Evolutionary conservation across 1,140 invertebrate genomes (phyloP).

Genomic region (Drosophila littoralis): DNA sequence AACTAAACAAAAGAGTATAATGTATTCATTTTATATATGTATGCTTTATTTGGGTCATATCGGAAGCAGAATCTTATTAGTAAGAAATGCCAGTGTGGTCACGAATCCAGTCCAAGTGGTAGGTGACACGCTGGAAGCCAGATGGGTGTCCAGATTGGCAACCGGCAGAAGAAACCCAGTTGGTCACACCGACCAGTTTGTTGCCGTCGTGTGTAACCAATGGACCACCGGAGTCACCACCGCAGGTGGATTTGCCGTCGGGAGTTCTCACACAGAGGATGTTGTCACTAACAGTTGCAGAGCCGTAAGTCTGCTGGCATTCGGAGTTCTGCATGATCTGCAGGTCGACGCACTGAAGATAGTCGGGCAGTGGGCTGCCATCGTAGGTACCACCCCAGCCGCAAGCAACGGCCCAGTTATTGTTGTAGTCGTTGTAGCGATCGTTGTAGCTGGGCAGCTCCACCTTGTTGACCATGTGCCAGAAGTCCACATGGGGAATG

Average conservation of each 20-base stretch:
- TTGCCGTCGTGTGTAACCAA: slow-evolving; percentile 82
- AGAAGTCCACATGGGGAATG: slow-evolving; percentile 44
- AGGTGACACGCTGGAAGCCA: slow-evolving; percentile 85
- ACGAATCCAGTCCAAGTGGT: slow-evolving; percentile 85
- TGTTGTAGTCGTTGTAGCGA: slow-evolving; percentile 35
- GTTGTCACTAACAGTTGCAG: slow-evolving; percentile 21
- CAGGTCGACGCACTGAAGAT: slow-evolving; percentile 54
- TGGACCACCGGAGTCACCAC: slow-evolving; percentile 86
- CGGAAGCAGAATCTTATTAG: slow-evolving; percentile 7
- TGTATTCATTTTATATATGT: too few relatives aligned
- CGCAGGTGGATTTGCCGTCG: slow-evolving; percentile 69
- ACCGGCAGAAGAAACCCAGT: slow-evolving; percentile 36
- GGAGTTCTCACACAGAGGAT: slow-evolving; percentile 63
- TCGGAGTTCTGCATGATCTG: slow-evolving; percentile 47
- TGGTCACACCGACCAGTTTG: slow-evolving; percentile 85
- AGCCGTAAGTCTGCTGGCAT: slow-evolving; percentile 16
- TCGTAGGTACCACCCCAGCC: slow-evolving; percentile 51
- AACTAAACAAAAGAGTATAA: too few relatives aligned
- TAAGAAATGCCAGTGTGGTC: slow-evolving; percentile 51
- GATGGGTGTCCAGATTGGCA: slow-evolving; percentile 71
- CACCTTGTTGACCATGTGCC: slow-evolving; percentile 44
- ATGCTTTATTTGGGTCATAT: not conserved
- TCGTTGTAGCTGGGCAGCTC: slow-evolving; percentile 49
- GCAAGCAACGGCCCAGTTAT: slow-evolving; percentile 47
- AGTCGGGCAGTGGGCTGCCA: slow-evolving; percentile 35